Evolutionary conservation across 2,797 vertebrate species (phyloP).

Genomic region (Sebastes itinus): DNA sequence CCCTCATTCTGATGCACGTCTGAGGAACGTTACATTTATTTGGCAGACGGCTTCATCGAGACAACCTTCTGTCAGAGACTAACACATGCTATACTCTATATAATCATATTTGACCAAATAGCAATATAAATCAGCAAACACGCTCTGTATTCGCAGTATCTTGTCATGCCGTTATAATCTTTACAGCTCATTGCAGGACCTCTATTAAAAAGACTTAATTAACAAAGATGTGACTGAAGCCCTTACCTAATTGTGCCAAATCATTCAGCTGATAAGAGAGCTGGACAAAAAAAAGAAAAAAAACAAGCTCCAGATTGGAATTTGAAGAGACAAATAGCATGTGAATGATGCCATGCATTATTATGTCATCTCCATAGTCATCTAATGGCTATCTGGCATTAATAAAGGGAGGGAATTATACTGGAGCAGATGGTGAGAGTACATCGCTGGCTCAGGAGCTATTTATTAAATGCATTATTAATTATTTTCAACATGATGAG

Average conservation of each 20-base stretch:
- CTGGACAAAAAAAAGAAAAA: constrained; percentile 20
- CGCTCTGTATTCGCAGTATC: neutral
- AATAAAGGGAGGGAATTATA: constrained; percentile 82
- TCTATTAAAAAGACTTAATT: constrained; percentile 64
- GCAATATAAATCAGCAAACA: constrained; percentile 27
- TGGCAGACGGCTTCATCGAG: constrained; percentile 55
- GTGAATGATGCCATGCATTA: constrained; percentile 84
- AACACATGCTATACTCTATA: constrained; percentile 10
- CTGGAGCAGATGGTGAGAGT: constrained; percentile 85
- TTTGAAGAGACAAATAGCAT: constrained; percentile 82
- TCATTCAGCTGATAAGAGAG: constrained; percentile 67
- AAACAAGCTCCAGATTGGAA: constrained; percentile 79
- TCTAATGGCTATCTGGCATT: constrained; percentile 83
- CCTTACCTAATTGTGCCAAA: constrained; percentile 70
- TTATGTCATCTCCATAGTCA: constrained; percentile 80
- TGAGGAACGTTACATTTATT: constrained; percentile 56
- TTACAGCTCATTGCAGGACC: constrained; percentile 30
- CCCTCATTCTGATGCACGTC: constrained; percentile 51
- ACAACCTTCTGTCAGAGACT: constrained; percentile 45
- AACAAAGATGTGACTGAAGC: constrained; percentile 67
- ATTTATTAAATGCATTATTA: constrained; percentile 88
- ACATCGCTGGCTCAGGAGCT: constrained; percentile 82
- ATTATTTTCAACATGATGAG: constrained; percentile 86
- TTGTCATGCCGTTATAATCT: constrained; percentile 5
- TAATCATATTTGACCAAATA: constrained; percentile 24